Conservation (phyloP, 2,888 invertebrate species). For the Drosophila robusta region DNA sequence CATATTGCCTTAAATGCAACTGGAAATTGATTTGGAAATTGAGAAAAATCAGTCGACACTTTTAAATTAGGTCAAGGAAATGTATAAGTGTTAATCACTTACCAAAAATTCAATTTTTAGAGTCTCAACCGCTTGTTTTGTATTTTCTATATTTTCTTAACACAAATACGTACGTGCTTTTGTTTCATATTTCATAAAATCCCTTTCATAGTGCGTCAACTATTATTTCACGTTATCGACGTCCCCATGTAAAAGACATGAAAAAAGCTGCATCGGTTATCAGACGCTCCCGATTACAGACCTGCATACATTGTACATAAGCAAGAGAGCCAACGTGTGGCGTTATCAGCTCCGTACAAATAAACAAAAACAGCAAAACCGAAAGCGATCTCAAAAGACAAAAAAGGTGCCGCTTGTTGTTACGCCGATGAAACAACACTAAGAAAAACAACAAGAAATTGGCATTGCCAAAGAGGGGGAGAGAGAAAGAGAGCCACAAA, state of each 20-base stretch:
- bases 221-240: constrained; percentile 36
- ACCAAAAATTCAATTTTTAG: background rate
- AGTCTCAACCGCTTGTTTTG: background rate
- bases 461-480: constrained; percentile 33
- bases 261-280: constrained; percentile 45
- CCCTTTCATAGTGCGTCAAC: constrained; percentile 18
- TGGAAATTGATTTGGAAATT: background rate
- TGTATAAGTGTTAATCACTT: background rate
- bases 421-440: constrained; percentile 32
- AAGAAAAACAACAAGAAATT: constrained; percentile 34
- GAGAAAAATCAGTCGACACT: background rate
- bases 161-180: background rate
- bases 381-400: constrained; percentile 48
- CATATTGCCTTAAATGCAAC: background rate
- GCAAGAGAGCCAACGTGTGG: constrained; percentile 40
- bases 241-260: constrained; percentile 36
- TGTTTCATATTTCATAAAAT: constrained; percentile 24
- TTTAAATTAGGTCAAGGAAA: background rate
- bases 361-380: constrained; percentile 24
- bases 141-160: background rate
- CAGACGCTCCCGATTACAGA: constrained; percentile 37
- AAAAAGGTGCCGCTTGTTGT: constrained; percentile 29
- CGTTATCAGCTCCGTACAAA: constrained; percentile 48
- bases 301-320: constrained; percentile 23
- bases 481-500: constrained; percentile 17